Evolutionary conservation across 2,113 vertebrate species (phyloP).

Genomic region (Ciconia maguari): DNA sequence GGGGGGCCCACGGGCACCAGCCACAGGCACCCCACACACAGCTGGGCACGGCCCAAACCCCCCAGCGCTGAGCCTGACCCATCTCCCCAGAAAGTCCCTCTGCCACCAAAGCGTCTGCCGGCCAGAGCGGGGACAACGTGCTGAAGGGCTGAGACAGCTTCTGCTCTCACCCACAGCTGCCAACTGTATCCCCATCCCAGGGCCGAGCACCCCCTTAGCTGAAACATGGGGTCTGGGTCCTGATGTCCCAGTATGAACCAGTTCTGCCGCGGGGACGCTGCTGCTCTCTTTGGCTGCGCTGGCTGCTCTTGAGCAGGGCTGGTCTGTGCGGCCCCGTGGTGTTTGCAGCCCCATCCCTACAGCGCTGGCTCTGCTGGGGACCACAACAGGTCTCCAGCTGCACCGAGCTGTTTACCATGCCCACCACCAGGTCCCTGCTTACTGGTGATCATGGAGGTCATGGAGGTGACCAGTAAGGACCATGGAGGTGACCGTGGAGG

Average conservation of each 20-base stretch:
- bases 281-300: neutral
- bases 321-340: fast-evolving
- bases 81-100: neutral
- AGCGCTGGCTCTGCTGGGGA: neutral
- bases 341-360: neutral
- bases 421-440: neutral
- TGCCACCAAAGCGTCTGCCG: neutral
- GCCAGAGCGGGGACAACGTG: fast-evolving
- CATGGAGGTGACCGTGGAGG: neutral
- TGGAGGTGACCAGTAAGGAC: neutral
- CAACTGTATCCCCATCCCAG: neutral
- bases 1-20: neutral
- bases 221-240: neutral
- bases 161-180: neutral
- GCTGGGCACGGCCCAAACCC: neutral
- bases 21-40: fast-evolving
- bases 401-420: fast-evolving
- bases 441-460: neutral
- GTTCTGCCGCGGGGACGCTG: neutral
- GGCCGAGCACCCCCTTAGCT: neutral
- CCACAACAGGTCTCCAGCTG: fast-evolving
- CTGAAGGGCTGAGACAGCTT: neutral
- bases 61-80: fast-evolving
- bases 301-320: neutral
- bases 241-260: neutral